Conservation (phyloP, 2,888 invertebrate genomes). For the Bugula neritina region DNA sequence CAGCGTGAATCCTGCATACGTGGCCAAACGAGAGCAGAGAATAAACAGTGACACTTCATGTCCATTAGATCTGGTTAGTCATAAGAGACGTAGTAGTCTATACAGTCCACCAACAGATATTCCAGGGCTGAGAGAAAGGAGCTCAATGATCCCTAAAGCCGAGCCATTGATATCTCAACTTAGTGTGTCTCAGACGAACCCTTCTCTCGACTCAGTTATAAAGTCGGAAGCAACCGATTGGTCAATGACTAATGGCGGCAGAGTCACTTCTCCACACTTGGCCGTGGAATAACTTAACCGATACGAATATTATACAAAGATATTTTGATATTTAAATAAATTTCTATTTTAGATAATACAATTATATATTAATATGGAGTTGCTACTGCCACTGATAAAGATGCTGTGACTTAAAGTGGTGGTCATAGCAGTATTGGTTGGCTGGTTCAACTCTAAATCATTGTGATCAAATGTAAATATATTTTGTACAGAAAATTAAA, state of each 20-base stretch:
- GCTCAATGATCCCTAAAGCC: background rate
- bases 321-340: no score
- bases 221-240: slow-evolving; percentile 12
- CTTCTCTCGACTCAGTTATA: background rate
- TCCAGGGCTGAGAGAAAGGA: background rate
- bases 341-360: no score
- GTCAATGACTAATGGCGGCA: background rate
- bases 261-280: background rate
- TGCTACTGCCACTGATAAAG: no score
- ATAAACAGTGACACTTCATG: background rate
- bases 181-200: slow-evolving; percentile 1
- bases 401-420: no score
- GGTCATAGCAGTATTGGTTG: no score
- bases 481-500: no score
- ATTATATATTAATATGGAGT: no score
- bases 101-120: background rate
- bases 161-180: slow-evolving; percentile 24
- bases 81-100: background rate
- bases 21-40: slow-evolving; percentile 1
- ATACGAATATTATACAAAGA: no score
- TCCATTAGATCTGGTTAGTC: slow-evolving; percentile 10
- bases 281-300: background rate
- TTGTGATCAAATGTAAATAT: no score
- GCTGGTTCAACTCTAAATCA: no score
- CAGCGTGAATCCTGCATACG: background rate